phyloP scores from a whole-genome alignment of 2,888 invertebrate genomes.

The Leucophenga maculata region DNA sequence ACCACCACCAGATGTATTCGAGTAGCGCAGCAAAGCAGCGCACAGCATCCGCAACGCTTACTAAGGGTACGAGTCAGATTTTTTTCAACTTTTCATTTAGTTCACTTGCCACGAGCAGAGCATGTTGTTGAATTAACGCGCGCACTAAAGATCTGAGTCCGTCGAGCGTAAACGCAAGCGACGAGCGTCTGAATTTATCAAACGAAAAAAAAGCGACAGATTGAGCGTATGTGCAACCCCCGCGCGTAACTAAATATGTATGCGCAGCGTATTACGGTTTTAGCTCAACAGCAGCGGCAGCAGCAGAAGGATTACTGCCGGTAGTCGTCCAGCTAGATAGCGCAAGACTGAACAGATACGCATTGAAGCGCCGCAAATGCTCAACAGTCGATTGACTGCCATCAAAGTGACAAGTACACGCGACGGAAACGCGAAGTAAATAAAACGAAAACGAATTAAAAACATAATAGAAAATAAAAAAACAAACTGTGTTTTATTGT shows the following conservation, averaged over 20 bases:
- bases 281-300: slow-evolving; percentile 39
- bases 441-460: background rate
- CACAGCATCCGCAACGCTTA: slow-evolving; percentile 11
- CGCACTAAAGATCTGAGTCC: slow-evolving; percentile 7
- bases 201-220: slow-evolving; percentile 24
- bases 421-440: slow-evolving; percentile 41
- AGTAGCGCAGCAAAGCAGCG: slow-evolving; percentile 16
- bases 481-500: slow-evolving; percentile 21
- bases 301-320: slow-evolving; percentile 22
- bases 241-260: slow-evolving; percentile 20
- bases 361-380: slow-evolving; percentile 46
- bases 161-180: background rate
- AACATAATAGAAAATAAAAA: slow-evolving; percentile 15
- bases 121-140: slow-evolving; percentile 53
- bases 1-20: slow-evolving; percentile 32
- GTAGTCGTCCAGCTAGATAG: background rate
- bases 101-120: slow-evolving; percentile 58
- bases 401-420: slow-evolving; percentile 64
- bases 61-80: slow-evolving; percentile 42
- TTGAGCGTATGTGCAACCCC: slow-evolving; percentile 38
- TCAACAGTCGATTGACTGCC: slow-evolving; percentile 69
- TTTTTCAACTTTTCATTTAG: slow-evolving; percentile 59
- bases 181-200: background rate
- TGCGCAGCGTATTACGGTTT: slow-evolving; percentile 48
- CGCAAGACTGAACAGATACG: slow-evolving; percentile 29